Conservation (phyloP, 2,113 vertebrate species). For the Tychaedon coryphoeus region DNA sequence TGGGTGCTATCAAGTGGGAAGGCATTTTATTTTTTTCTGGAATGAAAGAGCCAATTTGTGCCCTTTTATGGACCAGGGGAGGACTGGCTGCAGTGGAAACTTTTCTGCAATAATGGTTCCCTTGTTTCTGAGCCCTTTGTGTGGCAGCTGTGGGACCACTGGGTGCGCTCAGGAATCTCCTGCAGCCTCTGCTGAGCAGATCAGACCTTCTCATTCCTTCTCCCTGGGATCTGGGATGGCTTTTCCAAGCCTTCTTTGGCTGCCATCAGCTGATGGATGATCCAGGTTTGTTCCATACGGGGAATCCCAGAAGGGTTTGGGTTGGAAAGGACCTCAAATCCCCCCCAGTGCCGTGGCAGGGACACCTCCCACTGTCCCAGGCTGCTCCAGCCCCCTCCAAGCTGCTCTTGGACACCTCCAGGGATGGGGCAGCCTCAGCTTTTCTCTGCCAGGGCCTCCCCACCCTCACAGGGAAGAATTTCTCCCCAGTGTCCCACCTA, state of each 20-base stretch:
- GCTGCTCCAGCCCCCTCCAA: neutral
- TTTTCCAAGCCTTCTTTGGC: neutral
- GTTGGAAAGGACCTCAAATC: neutral
- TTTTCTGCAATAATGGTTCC: constrained; percentile 66
- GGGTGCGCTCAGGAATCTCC: neutral
- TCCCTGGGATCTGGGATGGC: neutral
- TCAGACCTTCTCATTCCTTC: constrained; percentile 11
- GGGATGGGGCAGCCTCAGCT: neutral
- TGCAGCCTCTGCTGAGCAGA: constrained; percentile 30
- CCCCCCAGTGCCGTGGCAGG: neutral
- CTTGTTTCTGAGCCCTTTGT: constrained; percentile 66
- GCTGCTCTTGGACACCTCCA: neutral
- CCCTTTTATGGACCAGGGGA: constrained; percentile 65
- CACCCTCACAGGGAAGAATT: neutral
- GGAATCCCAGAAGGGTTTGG: neutral
- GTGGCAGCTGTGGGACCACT: constrained; percentile 48
- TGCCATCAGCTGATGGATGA: neutral
- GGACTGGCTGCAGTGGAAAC: constrained; percentile 60
- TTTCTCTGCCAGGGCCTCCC: neutral
- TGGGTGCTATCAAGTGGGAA: constrained; percentile 57
- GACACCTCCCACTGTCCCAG: neutral
- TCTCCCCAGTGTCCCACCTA: neutral
- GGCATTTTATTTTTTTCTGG: constrained; percentile 73
- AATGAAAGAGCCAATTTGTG: constrained; percentile 69
- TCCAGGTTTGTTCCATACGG: neutral